Evolutionary conservation across 2,888 invertebrate species (phyloP).

Genomic region (Neelides folsomi): DNA sequence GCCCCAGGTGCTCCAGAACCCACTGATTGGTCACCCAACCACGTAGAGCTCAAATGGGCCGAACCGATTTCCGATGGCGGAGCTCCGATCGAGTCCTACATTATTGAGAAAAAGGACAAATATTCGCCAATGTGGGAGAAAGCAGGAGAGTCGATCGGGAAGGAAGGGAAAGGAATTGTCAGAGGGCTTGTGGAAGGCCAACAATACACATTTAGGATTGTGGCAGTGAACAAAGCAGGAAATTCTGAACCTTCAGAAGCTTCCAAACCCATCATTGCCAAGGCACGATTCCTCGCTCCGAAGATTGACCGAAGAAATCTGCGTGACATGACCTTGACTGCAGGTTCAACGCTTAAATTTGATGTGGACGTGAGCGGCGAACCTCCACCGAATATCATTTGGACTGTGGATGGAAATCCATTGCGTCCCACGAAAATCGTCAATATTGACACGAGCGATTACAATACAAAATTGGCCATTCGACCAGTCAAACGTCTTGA

Average conservation of each 20-base stretch:
- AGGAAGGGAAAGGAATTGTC: constrained; percentile 59
- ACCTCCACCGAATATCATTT: constrained; percentile 84
- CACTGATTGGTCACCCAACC: constrained; percentile 81
- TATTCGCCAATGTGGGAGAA: constrained; percentile 75
- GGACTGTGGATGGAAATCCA: constrained; percentile 74
- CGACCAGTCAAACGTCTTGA: constrained; percentile 67
- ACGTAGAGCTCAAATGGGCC: constrained; percentile 81
- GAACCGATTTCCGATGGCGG: constrained; percentile 74
- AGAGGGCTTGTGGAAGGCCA: constrained; percentile 75
- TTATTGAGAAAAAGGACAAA: constrained; percentile 77
- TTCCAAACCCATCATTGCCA: constrained; percentile 73
- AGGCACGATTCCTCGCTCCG: constrained; percentile 79
- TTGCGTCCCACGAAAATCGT: constrained; percentile 53
- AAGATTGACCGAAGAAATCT: constrained; percentile 88
- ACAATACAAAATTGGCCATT: constrained; percentile 72
- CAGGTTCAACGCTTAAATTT: constrained; percentile 82
- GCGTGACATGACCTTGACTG: constrained; percentile 76
- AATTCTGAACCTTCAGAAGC: constrained; percentile 70
- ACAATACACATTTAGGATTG: constrained; percentile 83
- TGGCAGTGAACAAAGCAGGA: constrained; percentile 67
- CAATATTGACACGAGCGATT: constrained; percentile 68
- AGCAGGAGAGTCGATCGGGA: constrained; percentile 67
- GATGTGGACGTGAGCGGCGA: constrained; percentile 86
- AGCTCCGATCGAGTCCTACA: constrained; percentile 82
- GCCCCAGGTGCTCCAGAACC: constrained; percentile 83